These are phyloP conservation scores for Megaleporinus macrocephalus DNA, from an alignment of 2,113 vertebrate species.

Conservation along the genomic window DNA sequence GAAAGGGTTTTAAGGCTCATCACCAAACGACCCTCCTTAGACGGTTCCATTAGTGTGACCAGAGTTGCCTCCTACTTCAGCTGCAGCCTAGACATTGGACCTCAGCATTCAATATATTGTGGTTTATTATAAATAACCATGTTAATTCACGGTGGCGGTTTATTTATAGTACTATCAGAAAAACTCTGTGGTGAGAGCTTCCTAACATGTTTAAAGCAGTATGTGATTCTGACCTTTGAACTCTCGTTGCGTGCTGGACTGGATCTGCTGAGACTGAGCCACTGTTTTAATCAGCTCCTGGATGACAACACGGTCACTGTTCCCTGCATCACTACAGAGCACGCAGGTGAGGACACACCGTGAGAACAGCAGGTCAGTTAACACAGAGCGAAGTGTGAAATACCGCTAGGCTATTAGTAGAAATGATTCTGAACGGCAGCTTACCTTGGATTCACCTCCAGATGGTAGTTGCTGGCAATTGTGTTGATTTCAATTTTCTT, in stretches of 20 bases:
- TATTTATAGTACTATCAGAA: too few relatives aligned
- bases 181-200: too few relatives aligned
- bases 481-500: conserved; percentile 99
- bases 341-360: conserved; percentile 19
- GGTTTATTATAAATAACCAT: too few relatives aligned
- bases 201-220: neutral
- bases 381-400: neutral
- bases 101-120: too few relatives aligned
- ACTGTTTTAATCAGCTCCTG: conserved; percentile 97
- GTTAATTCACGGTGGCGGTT: too few relatives aligned
- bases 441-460: conserved; percentile 97
- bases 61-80: too few relatives aligned
- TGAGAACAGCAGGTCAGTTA: neutral
- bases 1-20: too few relatives aligned
- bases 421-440: neutral
- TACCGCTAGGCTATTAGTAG: neutral
- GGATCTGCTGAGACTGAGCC: conserved; percentile 96
- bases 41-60: too few relatives aligned
- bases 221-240: conserved; percentile 87
- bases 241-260: conserved; percentile 92
- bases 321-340: conserved; percentile 87
- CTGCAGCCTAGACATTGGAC: too few relatives aligned
- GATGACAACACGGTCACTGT: conserved; percentile 94
- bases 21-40: too few relatives aligned
- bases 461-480: conserved; percentile 97